These are phyloP conservation scores for Acholoe squamosa DNA, from an alignment of 2,888 invertebrate species.

Conservation along the genomic window DNA sequence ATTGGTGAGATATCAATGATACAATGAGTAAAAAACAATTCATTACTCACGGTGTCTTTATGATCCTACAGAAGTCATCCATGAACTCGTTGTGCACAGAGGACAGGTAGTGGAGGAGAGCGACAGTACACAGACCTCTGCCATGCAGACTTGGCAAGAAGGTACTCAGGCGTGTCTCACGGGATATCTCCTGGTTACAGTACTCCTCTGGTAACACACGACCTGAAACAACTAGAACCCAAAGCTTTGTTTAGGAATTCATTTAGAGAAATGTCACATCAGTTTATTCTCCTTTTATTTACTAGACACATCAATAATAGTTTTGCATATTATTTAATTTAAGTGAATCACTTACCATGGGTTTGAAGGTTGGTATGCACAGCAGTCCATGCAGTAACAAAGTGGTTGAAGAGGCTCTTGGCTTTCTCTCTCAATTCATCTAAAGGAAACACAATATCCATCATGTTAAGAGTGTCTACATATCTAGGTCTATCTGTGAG, in stretches of 20 bases:
- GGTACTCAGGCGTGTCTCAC: slow-evolving; percentile 67
- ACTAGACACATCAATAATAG: too few relatives aligned
- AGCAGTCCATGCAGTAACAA: slow-evolving; percentile 71
- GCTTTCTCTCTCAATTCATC: slow-evolving; percentile 26
- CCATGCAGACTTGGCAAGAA: slow-evolving; percentile 72
- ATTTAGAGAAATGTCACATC: too few relatives aligned
- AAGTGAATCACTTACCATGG: slow-evolving; percentile 63
- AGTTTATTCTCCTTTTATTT: too few relatives aligned
- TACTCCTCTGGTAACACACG: slow-evolving; percentile 67
- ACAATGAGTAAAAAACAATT: too few relatives aligned
- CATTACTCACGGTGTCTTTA: slow-evolving; percentile 64
- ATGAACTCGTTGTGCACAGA: slow-evolving; percentile 77
- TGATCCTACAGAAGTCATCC: slow-evolving; percentile 70
- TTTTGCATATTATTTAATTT: too few relatives aligned
- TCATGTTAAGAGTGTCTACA: too few relatives aligned
- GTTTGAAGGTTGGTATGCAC: slow-evolving; percentile 68
- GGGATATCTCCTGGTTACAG: slow-evolving; percentile 65
- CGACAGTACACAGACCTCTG: slow-evolving; percentile 75
- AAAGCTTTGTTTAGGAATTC: too few relatives aligned
- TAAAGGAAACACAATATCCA: neutral
- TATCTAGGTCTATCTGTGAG: too few relatives aligned
- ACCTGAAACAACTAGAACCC: slow-evolving; percentile 46
- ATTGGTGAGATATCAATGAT: too few relatives aligned
- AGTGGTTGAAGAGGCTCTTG: slow-evolving; percentile 66
- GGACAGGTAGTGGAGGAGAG: slow-evolving; percentile 74